Conservation (phyloP, 64 coral and sea anemone genomes). For the Platygyra sinensis region DNA sequence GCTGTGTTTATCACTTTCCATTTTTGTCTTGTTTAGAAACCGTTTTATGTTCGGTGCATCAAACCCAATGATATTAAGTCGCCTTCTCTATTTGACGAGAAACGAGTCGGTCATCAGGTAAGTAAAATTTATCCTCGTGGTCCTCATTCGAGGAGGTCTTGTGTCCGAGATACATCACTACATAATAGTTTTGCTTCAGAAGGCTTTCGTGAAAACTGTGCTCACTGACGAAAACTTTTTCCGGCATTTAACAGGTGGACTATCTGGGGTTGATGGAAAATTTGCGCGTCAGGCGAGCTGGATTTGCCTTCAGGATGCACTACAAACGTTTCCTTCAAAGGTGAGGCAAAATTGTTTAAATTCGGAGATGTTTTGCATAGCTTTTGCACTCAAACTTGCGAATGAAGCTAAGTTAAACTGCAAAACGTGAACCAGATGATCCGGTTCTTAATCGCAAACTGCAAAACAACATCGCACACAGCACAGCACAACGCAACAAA, state of each 20-base stretch:
- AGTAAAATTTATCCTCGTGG: neutral
- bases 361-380: no score
- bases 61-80: constrained; percentile 99
- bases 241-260: constrained; percentile 65
- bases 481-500: no score
- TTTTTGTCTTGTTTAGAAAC: constrained; percentile 72
- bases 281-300: constrained; percentile 93
- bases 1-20: neutral
- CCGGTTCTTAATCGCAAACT: no score
- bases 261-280: constrained; percentile 96
- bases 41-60: constrained; percentile 95
- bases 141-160: no score
- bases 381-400: no score
- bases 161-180: no score
- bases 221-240: neutral
- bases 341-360: neutral
- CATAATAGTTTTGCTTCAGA: no score
- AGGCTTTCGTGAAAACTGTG: no score
- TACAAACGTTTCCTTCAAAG: constrained; percentile 90
- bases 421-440: no score
- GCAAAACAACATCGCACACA: no score
- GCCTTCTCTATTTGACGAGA: constrained; percentile 79
- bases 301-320: constrained; percentile 92
- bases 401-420: no score
- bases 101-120: constrained; percentile 90